Percentiles rank a stretch among this genome's conserved stretches.
Evolutionary conservation across 2,797 vertebrate genomes (phyloP).

Genomic region (Helicolenus hilgendorfi): DNA sequence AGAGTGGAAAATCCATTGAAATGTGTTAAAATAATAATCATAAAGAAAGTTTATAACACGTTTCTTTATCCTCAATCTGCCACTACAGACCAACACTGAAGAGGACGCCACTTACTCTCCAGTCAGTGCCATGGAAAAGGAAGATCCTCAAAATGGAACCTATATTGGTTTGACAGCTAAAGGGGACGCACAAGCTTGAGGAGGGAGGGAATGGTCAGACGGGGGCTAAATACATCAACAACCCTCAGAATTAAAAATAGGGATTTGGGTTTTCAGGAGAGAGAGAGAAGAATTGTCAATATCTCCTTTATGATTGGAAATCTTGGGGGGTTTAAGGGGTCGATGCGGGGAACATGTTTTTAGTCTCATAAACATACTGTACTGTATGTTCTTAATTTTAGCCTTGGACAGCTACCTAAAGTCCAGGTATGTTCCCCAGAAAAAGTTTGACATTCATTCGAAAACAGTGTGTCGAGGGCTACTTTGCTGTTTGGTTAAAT

Average conservation of each 20-base stretch:
- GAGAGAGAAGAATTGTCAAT: neutral
- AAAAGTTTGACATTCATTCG: neutral
- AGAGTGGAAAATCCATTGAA: too few relatives aligned
- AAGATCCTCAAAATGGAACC: constrained; percentile 82
- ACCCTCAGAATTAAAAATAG: neutral
- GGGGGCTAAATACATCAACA: neutral
- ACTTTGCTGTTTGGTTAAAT: constrained; percentile 7
- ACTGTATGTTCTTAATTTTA: constrained; percentile 18
- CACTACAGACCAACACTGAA: constrained; percentile 61
- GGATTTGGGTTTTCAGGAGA: constrained; percentile 2
- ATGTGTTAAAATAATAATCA: too few relatives aligned
- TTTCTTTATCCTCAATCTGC: neutral
- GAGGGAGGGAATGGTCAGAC: neutral
- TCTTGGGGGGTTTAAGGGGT: neutral
- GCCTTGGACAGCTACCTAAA: neutral
- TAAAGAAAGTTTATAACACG: neutral
- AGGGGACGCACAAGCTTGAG: constrained; percentile 59
- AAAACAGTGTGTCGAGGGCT: neutral
- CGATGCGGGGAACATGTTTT: neutral
- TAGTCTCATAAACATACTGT: neutral
- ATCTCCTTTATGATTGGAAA: constrained; percentile 12
- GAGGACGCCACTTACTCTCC: constrained; percentile 78
- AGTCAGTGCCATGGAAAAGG: constrained; percentile 79
- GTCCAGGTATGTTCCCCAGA: constrained; percentile 4
- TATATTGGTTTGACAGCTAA: constrained; percentile 76